These are phyloP conservation scores for Delichon dasypus DNA, from an alignment of 2,797 vertebrate species.

Conservation along the genomic window DNA sequence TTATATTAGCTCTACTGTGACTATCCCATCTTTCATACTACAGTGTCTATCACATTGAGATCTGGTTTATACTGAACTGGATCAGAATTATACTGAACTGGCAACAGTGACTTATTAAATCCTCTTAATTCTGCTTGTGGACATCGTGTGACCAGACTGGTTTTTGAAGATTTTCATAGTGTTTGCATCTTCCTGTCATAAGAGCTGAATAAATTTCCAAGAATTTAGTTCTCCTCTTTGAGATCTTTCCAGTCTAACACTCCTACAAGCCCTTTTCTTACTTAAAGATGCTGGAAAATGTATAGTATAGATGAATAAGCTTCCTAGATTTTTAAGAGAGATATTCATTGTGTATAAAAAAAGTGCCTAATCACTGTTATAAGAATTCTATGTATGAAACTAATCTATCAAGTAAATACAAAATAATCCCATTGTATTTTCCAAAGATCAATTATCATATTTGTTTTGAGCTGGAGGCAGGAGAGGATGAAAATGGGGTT, in stretches of 20 bases:
- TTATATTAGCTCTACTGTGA: neutral
- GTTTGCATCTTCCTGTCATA: fast-evolving
- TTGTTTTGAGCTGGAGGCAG: neutral
- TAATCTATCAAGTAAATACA: neutral
- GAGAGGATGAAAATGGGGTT: neutral
- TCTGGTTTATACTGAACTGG: neutral
- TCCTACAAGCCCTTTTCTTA: neutral
- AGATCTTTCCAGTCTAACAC: neutral
- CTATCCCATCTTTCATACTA: neutral
- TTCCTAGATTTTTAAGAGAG: neutral
- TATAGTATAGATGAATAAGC: neutral
- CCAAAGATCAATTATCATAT: neutral
- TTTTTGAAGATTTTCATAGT: neutral
- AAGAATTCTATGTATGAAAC: neutral
- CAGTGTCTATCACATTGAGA: neutral
- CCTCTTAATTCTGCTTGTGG: neutral
- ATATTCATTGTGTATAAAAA: neutral
- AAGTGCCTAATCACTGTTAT: neutral
- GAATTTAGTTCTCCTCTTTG: neutral
- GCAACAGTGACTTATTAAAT: neutral
- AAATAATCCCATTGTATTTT: neutral
- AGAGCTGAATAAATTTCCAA: neutral
- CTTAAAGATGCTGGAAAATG: neutral
- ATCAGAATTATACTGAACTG: neutral
- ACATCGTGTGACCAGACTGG: neutral